Conservation (phyloP, 2,113 vertebrate species). For the Xiphias gladius region DNA sequence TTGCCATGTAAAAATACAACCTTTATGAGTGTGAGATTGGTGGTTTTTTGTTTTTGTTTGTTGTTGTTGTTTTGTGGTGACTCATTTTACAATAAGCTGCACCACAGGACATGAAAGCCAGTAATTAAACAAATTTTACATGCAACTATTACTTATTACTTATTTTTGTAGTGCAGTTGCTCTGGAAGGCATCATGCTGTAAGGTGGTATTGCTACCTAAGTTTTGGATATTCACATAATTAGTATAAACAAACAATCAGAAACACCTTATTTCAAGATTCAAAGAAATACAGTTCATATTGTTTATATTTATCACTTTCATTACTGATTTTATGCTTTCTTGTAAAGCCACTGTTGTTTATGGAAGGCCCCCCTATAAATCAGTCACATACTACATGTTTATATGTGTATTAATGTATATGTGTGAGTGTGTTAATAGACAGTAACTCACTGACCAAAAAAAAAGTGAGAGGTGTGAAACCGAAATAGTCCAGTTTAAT, state of each 20-base stretch:
- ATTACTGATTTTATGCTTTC: slow-evolving; percentile 7
- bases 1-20: neutral
- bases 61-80: neutral
- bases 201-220: neutral
- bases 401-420: neutral
- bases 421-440: neutral
- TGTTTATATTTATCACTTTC: slow-evolving; percentile 15
- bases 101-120: neutral
- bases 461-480: neutral
- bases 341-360: slow-evolving; percentile 4
- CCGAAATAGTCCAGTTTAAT: neutral
- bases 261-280: neutral
- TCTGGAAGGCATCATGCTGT: neutral
- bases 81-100: neutral
- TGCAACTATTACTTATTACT: neutral
- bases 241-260: neutral
- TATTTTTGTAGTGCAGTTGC: neutral
- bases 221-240: slow-evolving; percentile 1
- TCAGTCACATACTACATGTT: neutral
- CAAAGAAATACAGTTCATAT: neutral
- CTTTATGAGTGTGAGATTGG: neutral
- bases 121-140: neutral
- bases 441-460: neutral
- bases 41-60: too few relatives aligned
- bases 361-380: slow-evolving; percentile 24